A percentile compares a stretch with the other conserved stretches of the same genome.
These are phyloP conservation scores for Pachycephala philippinensis DNA, from an alignment of 2,113 vertebrate genomes.

Conservation along the genomic window DNA sequence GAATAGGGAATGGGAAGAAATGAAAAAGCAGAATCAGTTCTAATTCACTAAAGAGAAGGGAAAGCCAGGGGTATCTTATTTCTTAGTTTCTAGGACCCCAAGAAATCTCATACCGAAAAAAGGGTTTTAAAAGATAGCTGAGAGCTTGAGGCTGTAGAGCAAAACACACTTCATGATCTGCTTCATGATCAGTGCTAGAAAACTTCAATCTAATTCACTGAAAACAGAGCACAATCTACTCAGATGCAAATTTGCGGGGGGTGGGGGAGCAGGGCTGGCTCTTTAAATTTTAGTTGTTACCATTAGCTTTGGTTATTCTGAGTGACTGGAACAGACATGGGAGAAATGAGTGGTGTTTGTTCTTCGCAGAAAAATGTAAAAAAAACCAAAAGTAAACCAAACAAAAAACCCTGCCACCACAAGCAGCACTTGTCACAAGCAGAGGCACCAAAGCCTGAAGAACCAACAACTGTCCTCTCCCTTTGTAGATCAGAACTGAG, in stretches of 20 bases:
- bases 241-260: neutral
- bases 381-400: neutral
- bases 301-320: neutral
- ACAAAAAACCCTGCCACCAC: neutral
- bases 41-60: neutral
- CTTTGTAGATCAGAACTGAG: neutral
- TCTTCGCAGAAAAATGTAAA: neutral
- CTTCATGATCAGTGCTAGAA: neutral
- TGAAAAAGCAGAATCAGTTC: neutral
- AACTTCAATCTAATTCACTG: neutral
- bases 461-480: neutral
- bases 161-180: neutral
- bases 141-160: neutral
- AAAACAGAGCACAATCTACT: neutral
- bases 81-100: neutral
- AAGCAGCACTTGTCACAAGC: neutral
- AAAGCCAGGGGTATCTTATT: neutral
- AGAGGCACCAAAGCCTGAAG: slow-evolving; percentile 1
- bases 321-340: neutral
- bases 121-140: neutral
- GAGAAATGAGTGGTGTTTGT: neutral
- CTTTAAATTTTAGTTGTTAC: neutral
- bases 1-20: neutral
- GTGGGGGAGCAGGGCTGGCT: neutral
- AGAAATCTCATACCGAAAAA: neutral